These are phyloP conservation scores for Eulemur albifrons DNA, from an alignment of 2,797 vertebrate species.

Conservation along the genomic window DNA sequence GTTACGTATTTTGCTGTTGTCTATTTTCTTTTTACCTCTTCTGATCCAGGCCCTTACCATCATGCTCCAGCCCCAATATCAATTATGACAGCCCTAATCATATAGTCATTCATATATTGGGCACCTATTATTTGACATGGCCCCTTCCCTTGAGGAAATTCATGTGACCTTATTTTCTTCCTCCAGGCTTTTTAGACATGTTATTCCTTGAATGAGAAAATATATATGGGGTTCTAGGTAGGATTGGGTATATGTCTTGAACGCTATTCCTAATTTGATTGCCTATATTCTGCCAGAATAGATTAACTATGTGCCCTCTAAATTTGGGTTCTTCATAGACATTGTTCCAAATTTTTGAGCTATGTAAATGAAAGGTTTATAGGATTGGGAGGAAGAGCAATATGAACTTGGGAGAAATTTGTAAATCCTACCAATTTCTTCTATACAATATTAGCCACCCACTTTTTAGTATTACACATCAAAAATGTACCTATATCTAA, in stretches of 20 bases:
- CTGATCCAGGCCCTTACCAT: not conserved
- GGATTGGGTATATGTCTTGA: not conserved
- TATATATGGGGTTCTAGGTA: not conserved
- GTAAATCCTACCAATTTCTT: not conserved
- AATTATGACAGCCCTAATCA: not conserved
- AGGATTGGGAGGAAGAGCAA: not conserved
- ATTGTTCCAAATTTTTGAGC: not conserved
- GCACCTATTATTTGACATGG: not conserved
- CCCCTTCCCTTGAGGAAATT: conserved; percentile 4
- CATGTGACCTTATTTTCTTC: not conserved
- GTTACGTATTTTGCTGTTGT: conserved; percentile 58
- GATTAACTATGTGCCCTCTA: not conserved
- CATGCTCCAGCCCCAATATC: not conserved
- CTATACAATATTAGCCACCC: not conserved
- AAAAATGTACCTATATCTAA: not conserved
- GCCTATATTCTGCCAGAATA: not conserved
- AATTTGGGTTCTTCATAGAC: not conserved
- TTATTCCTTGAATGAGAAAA: not conserved
- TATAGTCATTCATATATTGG: not conserved
- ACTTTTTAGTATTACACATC: not conserved
- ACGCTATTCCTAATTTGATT: not conserved
- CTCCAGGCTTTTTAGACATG: not conserved
- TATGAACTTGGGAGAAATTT: not conserved
- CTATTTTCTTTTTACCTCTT: not conserved
- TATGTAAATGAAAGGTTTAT: not conserved